Evolutionary conservation across 2,888 invertebrate genomes (phyloP).

Genomic region (Zelleria hepariella): DNA sequence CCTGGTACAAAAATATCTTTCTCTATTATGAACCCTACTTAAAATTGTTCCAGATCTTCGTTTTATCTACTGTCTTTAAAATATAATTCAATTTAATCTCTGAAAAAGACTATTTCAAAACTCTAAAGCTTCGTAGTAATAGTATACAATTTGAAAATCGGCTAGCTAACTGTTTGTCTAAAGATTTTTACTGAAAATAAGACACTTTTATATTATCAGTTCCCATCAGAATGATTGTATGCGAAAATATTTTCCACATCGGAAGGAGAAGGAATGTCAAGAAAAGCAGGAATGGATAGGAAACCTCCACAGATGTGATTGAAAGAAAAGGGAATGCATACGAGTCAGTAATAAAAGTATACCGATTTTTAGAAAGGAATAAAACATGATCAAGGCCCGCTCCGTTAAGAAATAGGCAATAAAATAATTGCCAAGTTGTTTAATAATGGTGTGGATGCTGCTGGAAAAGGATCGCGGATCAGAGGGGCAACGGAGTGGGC

Average conservation of each 20-base stretch:
- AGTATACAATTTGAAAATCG: conserved; percentile 63
- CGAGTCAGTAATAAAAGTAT: background rate
- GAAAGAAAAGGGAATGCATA: background rate
- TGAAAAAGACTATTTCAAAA: conserved; percentile 42
- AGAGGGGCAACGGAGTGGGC: conserved; percentile 69
- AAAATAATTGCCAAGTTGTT: conserved; percentile 11
- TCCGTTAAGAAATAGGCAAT: background rate
- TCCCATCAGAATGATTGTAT: conserved; percentile 36
- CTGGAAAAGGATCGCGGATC: conserved; percentile 67
- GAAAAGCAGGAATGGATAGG: conserved; percentile 50
- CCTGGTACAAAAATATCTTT: conserved; percentile 61
- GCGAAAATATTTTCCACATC: conserved; percentile 30
- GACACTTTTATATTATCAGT: conserved; percentile 66
- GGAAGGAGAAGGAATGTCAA: conserved; percentile 48
- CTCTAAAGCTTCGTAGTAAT: conserved; percentile 36
- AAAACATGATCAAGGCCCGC: background rate
- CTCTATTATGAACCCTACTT: conserved; percentile 50
- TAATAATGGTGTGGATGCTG: conserved; percentile 64
- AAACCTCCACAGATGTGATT: conserved; percentile 14
- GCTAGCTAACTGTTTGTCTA: conserved; percentile 64
- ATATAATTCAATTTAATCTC: conserved; percentile 33
- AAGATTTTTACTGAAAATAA: conserved; percentile 66
- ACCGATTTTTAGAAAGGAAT: background rate
- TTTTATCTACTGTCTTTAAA: conserved; percentile 31
- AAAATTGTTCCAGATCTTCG: conserved; percentile 53